Evolutionary conservation across 2,888 invertebrate genomes (phyloP), one percentile per base, ranked within the genome.

Genomic region (Emmelina monodactyla): DNA sequence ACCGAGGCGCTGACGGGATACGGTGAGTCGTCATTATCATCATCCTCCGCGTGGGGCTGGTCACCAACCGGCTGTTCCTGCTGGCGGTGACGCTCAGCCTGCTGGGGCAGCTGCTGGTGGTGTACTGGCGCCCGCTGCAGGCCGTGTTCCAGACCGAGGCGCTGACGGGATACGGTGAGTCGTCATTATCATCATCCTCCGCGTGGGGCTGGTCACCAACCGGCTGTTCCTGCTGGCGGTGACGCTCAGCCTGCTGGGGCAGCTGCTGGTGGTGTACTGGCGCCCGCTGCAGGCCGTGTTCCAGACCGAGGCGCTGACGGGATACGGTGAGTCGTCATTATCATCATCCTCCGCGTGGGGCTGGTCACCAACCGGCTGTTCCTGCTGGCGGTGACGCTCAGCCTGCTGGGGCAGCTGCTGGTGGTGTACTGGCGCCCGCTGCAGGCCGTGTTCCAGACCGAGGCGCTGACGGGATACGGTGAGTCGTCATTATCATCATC

Each of bases 101-200:
- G 25, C 82, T 98, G 39, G 98, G 98, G 4, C 98, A 99, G 76
- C 85, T 98, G 82, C 70, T 97, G 50, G 99, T 99, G 39, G 92
- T 99, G 37, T 99, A 96, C 76, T 93, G 94, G 69, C 94, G 96
- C 36, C 97, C 97, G 14, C 79, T 99, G 43, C 99, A 99, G 76
- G 85, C 86, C 60, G 89, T 99, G 36, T 99, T 99, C 75, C 97
- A 96, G 75, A 99, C 99, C 0, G 99, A 99, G 76, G 94, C 97
- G 3, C 83, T 99, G 2, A 19, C 19, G 5, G n/a, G n/a, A n/a
- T n/a, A n/a, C n/a, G n/a, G n/a, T n/a, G n/a, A n/a, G n/a, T n/a
- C n/a, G n/a, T n/a, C n/a, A n/a, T n/a, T n/a, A n/a, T n/a, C n/a
- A n/a, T n/a, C n/a, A n/a, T n/a, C n/a, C 9, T 94, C 58, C 87